Evolutionary conservation across 2,113 vertebrate species (phyloP).

Genomic region (Brachypodius melanocephalos): DNA sequence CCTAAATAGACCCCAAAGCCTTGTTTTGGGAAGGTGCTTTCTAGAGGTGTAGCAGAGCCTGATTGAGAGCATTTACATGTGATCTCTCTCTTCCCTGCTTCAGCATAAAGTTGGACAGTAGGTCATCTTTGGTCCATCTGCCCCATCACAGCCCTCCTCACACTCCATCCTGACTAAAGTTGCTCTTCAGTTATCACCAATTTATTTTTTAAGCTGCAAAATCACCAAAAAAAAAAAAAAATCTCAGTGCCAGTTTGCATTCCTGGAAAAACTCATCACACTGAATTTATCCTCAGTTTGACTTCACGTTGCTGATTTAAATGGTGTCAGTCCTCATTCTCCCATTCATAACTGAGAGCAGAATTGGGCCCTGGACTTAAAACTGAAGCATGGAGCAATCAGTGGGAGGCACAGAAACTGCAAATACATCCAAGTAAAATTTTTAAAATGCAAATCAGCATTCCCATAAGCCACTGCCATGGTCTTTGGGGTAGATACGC

Average conservation of each 20-base stretch:
- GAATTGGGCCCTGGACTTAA: background rate
- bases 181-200: background rate
- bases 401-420: background rate
- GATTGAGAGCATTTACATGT: fast-evolving
- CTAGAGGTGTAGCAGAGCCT: background rate
- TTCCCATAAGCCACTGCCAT: slow-evolving; percentile 22
- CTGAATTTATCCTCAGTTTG: background rate
- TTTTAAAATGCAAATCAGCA: slow-evolving; percentile 62
- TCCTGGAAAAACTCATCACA: background rate
- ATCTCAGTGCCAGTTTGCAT: background rate
- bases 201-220: background rate
- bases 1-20: background rate
- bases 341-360: background rate
- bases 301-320: background rate
- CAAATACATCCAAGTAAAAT: background rate
- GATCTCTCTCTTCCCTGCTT: background rate
- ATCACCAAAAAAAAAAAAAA: background rate
- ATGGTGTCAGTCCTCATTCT: background rate
- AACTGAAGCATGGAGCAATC: background rate
- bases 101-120: background rate
- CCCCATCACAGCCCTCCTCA: background rate
- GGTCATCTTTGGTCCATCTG: background rate
- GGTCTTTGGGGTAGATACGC: slow-evolving; percentile 55
- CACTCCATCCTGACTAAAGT: background rate
- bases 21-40: background rate